Percentiles rank a stretch among this genome's conserved stretches.
phyloP scores from a whole-genome alignment of 2,797 vertebrate genomes.

The Enteromius thamalakanensis region DNA sequence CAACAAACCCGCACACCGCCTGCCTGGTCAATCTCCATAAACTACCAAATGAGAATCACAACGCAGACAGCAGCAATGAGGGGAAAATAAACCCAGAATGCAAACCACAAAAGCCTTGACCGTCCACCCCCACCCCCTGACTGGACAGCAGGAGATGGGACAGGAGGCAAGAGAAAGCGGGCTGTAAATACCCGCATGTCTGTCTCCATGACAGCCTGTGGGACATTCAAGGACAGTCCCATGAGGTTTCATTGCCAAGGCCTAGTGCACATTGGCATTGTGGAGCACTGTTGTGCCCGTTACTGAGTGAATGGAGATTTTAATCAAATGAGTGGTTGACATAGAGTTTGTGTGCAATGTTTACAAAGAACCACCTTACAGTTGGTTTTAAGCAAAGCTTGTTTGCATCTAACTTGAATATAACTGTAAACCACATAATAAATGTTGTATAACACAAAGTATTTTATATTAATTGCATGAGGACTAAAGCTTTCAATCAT shows the following conservation, averaged over 20 bases:
- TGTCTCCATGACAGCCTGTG: constrained; percentile 61
- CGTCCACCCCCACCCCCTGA: constrained; percentile 36
- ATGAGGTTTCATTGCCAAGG: constrained; percentile 60
- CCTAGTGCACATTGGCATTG: constrained; percentile 54
- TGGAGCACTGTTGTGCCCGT: constrained; percentile 40
- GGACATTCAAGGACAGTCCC: constrained; percentile 60
- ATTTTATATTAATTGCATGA: background rate
- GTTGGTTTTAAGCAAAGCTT: background rate
- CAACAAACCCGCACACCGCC: constrained; percentile 54
- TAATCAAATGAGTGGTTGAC: constrained; percentile 25
- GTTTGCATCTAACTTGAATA: background rate
- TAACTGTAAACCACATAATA: too few relatives aligned
- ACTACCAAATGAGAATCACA: constrained; percentile 56
- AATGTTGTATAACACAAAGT: background rate
- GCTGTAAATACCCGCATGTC: constrained; percentile 63
- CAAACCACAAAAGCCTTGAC: constrained; percentile 51
- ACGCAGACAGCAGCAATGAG: constrained; percentile 49
- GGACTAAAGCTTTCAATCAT: background rate
- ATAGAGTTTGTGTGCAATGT: background rate
- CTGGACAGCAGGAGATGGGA: constrained; percentile 57
- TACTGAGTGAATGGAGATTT: background rate
- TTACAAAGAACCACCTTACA: background rate
- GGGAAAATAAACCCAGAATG: constrained; percentile 57
- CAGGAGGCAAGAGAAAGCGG: constrained; percentile 61
- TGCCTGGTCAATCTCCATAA: constrained; percentile 59